A percentile compares a stretch with the other conserved stretches of the same genome.
Conservation (phyloP, 2,113 vertebrate species). For the Colaptes auratus region DNA sequence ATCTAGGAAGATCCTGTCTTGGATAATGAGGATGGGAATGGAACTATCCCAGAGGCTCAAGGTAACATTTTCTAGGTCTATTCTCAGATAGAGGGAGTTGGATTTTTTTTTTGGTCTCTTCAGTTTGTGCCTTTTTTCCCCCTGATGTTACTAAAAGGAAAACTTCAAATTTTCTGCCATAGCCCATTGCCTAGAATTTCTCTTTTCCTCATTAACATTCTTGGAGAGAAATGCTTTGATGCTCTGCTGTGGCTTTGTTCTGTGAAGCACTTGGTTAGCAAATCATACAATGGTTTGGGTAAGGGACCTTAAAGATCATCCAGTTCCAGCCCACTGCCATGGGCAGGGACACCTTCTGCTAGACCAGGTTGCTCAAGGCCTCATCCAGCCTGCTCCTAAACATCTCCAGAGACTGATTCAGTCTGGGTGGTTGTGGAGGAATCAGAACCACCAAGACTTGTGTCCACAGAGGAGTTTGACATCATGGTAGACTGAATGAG, state of each 20-base stretch:
- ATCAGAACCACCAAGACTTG: not conserved
- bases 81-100: too few species aligned
- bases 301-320: too few species aligned
- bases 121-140: not conserved
- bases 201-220: accelerated
- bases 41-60: slow-evolving; percentile 20
- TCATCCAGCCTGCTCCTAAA: not conserved
- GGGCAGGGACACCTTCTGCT: too few species aligned
- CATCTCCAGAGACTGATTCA: accelerated
- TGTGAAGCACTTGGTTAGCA: not conserved
- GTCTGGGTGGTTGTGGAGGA: not conserved
- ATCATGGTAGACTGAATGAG: not conserved
- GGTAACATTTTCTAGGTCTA: slow-evolving; percentile 47
- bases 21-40: slow-evolving; percentile 28
- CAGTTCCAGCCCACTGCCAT: too few species aligned
- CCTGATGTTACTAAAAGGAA: not conserved
- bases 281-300: not conserved
- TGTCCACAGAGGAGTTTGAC: not conserved
- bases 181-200: not conserved
- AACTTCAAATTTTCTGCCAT: accelerated
- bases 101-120: not conserved
- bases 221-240: not conserved
- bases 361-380: too few species aligned
- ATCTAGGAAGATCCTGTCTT: slow-evolving; percentile 62
- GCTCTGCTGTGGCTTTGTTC: not conserved